Evolutionary conservation across 1,140 invertebrate species (phyloP).

Genomic region (Musca domestica): DNA sequence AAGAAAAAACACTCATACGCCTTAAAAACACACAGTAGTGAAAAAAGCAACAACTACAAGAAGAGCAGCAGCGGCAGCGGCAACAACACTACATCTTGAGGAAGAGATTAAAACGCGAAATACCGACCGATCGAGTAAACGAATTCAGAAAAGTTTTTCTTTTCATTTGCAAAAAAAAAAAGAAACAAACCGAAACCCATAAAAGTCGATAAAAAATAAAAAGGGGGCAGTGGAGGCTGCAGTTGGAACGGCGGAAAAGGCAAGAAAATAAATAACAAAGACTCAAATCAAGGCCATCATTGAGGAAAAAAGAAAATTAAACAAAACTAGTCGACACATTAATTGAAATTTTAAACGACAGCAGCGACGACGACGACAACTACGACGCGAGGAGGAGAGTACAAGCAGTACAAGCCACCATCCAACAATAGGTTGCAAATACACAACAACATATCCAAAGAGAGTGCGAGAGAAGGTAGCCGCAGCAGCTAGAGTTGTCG

Average conservation of each 20-base stretch:
- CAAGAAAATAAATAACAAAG: constrained; percentile 13
- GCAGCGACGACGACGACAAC: background rate
- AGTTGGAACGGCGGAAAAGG: background rate
- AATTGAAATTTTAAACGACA: constrained; percentile 17
- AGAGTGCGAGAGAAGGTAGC: no score
- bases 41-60: constrained; percentile 17
- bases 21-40: constrained; percentile 23
- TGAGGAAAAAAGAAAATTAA: background rate
- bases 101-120: constrained; percentile 16
- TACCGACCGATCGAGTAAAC: constrained; percentile 5
- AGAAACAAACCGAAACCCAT: constrained; percentile 1
- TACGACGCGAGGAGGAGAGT: no score
- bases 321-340: constrained; percentile 14
- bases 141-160: background rate
- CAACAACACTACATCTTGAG: constrained; percentile 3
- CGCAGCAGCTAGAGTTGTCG: background rate
- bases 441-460: no score
- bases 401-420: no score
- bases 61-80: background rate
- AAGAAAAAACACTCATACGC: constrained; percentile 28
- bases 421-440: no score
- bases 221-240: background rate
- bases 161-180: no score
- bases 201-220: background rate
- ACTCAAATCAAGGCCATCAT: constrained; percentile 1